Evolutionary conservation across 1,140 invertebrate species (phyloP).

Genomic region (Homalodisca vitripennis): DNA sequence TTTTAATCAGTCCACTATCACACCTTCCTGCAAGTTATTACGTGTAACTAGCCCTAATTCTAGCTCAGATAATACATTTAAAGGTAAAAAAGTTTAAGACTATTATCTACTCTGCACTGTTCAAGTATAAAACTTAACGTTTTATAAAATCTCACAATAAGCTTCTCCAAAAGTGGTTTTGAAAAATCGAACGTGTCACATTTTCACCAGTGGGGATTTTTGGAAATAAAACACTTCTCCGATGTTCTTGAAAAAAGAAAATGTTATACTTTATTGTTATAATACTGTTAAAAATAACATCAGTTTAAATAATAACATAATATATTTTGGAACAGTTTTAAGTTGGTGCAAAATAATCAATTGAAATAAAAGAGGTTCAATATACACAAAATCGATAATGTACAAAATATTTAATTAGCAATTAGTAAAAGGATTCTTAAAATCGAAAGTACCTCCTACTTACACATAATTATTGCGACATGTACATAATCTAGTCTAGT

Average conservation of each 20-base stretch:
- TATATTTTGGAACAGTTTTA: conserved; percentile 16
- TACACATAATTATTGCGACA: conserved; percentile 18
- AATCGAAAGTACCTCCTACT: background rate
- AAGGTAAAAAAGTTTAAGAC: too few species aligned
- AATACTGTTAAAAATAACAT: conserved; percentile 4
- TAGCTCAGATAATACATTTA: too few species aligned
- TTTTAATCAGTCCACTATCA: too few species aligned
- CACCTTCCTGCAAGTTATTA: too few species aligned
- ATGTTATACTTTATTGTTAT: conserved; percentile 18
- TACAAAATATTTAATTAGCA: conserved; percentile 22
- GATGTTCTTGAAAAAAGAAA: background rate
- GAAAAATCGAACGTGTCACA: too few species aligned
- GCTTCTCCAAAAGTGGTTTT: too few species aligned
- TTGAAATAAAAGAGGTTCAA: conserved; percentile 8
- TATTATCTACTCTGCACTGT: too few species aligned
- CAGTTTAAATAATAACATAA: conserved; percentile 6
- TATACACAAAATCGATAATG: conserved; percentile 21
- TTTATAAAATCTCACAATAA: too few species aligned
- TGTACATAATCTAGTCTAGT: conserved; percentile 13
- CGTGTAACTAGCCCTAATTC: too few species aligned
- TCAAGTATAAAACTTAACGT: too few species aligned
- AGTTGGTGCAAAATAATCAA: conserved; percentile 5
- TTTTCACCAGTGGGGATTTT: too few species aligned
- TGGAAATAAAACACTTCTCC: too few species aligned
- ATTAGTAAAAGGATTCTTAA: background rate